Evolutionary conservation across 2,888 invertebrate genomes (phyloP), one percentile per base, ranked within the genome.

Genomic region (Thecocarcelia acutangulata): DNA sequence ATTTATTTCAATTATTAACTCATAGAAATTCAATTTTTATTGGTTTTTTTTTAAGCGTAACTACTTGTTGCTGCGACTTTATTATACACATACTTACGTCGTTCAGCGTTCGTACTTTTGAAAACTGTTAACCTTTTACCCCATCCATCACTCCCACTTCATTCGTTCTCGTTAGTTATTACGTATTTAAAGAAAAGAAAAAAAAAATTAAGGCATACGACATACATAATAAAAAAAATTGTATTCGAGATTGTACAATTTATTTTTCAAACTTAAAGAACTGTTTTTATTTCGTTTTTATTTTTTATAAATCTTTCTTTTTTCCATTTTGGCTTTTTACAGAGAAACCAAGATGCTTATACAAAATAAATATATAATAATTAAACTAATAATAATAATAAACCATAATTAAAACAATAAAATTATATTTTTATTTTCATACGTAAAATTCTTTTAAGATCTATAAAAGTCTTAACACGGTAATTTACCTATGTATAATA

Each of bases 321-420:
- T 72, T 56, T 69, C 46, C 69, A 77, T 68, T 77, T 78, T 77
- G 76, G 76, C 70, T 78, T 70, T 78, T 78, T 70, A 42, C 42
- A 70, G 77, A 70, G 72, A 72, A 78, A 64, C 77, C 77, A 72
- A 78, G 72, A 69, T 73, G 63, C 73, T 63, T 63, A 73, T 73
- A 54, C 63, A 44, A 73, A 73, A 63, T 73, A 63, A 73, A 73
- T 70, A 56, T 72, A 56, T 56, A 37, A 56, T 17, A 28, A 72
- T 61, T 61, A 52, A 73, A 54, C 33, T 33, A 73, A 63, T 63
- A n/a, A n/a, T n/a, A 54, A 63, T 73, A 70, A 54, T 68, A 73
- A 63, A 73, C 52, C 54, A 46, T 54, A 63, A 56, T 46, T 56
- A 33, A 56, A 69, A 58, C n/a, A 58, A 24, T 28, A n/a, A 44